phyloP scores from a whole-genome alignment of 2,113 vertebrate genomes.

The Corydoras sp. region DNA sequence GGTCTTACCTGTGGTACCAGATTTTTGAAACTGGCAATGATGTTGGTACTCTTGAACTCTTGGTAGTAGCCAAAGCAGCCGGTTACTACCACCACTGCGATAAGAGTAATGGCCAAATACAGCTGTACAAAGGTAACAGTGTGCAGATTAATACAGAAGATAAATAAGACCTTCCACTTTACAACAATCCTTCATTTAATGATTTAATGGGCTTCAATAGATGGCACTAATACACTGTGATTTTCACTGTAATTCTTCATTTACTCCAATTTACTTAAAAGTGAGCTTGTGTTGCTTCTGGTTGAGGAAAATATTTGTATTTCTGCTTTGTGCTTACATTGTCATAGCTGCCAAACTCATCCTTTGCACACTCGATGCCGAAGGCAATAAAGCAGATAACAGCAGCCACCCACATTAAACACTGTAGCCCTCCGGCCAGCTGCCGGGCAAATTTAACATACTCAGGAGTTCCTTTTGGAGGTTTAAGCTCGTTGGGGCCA shows the following conservation, averaged over 20 bases:
- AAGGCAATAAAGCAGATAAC: constrained; percentile 89
- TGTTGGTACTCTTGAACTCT: constrained; percentile 89
- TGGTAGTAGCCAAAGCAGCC: constrained; percentile 90
- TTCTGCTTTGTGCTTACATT: constrained; percentile 66
- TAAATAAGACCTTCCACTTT: background rate
- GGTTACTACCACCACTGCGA: constrained; percentile 79
- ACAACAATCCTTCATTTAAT: too few relatives aligned
- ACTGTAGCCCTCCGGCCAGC: constrained; percentile 86
- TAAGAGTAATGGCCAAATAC: constrained; percentile 83
- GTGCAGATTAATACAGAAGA: background rate
- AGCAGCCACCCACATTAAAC: constrained; percentile 83
- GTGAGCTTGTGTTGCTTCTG: too few relatives aligned
- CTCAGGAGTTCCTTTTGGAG: constrained; percentile 86
- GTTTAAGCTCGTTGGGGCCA: constrained; percentile 84
- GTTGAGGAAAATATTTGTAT: background rate
- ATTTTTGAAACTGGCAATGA: constrained; percentile 91
- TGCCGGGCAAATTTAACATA: constrained; percentile 91
- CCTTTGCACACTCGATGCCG: constrained; percentile 82
- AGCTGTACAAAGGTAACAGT: constrained; percentile 57
- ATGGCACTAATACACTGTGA: too few relatives aligned
- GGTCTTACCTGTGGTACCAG: constrained; percentile 83
- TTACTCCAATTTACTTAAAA: too few relatives aligned
- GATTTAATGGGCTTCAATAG: too few relatives aligned
- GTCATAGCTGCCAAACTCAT: constrained; percentile 74
- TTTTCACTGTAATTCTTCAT: too few relatives aligned